Conservation (phyloP, 2,113 vertebrate species). For the Notarius quadriscutis region DNA sequence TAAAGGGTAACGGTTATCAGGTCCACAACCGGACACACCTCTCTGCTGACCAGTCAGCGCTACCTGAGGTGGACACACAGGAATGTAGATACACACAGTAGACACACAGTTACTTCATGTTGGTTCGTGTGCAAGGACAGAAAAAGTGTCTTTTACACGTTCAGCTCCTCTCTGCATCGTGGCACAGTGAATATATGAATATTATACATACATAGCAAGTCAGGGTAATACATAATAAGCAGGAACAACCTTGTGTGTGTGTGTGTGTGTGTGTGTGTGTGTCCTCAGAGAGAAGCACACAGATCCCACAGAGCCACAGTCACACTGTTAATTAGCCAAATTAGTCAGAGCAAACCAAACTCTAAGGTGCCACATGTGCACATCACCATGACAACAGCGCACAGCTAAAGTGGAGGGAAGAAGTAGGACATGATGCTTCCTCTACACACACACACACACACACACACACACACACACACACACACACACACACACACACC, state of each 20-base stretch:
- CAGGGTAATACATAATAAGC: background rate
- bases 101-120: background rate
- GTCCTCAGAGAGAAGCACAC: constrained; percentile 40
- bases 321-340: constrained; percentile 59
- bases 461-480: constrained; percentile 32
- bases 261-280: constrained; percentile 18
- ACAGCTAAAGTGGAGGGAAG: constrained; percentile 28
- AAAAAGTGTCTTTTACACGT: background rate
- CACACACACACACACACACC: constrained; percentile 23
- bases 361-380: constrained; percentile 42
- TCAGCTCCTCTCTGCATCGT: no score
- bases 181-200: no score
- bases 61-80: background rate
- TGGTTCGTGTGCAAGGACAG: no score
- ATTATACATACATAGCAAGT: background rate
- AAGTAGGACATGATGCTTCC: constrained; percentile 38
- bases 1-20: no score
- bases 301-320: constrained; percentile 47
- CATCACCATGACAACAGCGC: constrained; percentile 47
- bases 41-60: background rate
- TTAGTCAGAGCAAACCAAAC: constrained; percentile 54
- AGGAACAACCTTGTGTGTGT: background rate
- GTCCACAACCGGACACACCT: no score
- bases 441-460: constrained; percentile 30
- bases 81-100: background rate